Base-by-base conservation (phyloP, 1,140 invertebrate species). In the Eupristina koningsbergeri region DNA sequence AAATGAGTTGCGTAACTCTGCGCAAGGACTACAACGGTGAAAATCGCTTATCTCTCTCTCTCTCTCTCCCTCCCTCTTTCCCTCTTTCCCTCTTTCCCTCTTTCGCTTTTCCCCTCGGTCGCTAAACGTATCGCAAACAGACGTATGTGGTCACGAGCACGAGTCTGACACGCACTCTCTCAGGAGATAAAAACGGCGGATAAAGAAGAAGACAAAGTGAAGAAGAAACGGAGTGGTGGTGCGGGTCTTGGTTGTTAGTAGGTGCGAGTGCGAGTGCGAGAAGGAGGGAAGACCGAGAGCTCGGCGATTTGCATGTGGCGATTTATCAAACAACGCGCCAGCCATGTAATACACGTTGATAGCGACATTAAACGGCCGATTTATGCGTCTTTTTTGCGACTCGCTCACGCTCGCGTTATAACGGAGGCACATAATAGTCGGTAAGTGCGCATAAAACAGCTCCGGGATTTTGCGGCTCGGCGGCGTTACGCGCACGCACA, bases 291-390 rank as follows among this genome's bases (percentile, higher is more conserved):
- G 67, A 71, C 34, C 22, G 73, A 53, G 50, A 73, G 69, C 39
- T 50, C 9, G 73, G 85, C 88, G 88, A 92, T 92, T 92, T 92
- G 91, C 91, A 91, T 91, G 88, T 87, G 88, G 88, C 88, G 90
- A 92, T 92, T 91, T 91, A 91, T 92, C 90, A 92, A 91, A 91
- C 88, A 90, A 89, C 88, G 88, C 90, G 89, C 88, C 88, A 90
- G 91, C 89, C 89, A 89, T 90, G 90, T 92, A 91, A 92, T 91
- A 90, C 89, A 92, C 91, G 91, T 90, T 92, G 91, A 92, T 92
- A 91, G 91, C 89, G 87, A 88, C 87, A 90, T 91, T 92, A 92
- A 89, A 89, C 86, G 88, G 86, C 87, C 89, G 91, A 92, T 92
- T 91, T 92, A 91, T 91, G 78, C 86, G 80, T 83, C 64, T 58